A percentile compares a stretch with the other conserved stretches of the same genome.
Conservation (phyloP, 2,888 invertebrate species). For the Parnassius glacialis region DNA sequence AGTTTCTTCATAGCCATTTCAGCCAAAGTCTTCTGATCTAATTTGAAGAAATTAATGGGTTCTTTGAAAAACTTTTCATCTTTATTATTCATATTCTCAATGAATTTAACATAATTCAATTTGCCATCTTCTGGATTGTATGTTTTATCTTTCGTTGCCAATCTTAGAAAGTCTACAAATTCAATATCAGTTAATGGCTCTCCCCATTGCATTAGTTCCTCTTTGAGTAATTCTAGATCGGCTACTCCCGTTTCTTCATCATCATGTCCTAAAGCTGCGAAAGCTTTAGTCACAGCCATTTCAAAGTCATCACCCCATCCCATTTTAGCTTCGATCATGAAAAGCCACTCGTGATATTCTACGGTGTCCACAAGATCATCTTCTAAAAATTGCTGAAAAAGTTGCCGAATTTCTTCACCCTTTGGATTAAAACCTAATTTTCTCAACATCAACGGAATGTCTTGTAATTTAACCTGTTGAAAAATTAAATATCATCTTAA, state of each 20-base stretch:
- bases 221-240: slow-evolving; percentile 53
- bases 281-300: slow-evolving; percentile 54
- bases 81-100: slow-evolving; percentile 68
- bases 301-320: slow-evolving; percentile 69
- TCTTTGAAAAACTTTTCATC: slow-evolving; percentile 60
- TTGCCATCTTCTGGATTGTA: slow-evolving; percentile 51
- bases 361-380: slow-evolving; percentile 68
- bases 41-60: slow-evolving; percentile 69
- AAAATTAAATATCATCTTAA: slow-evolving; percentile 9
- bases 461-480: slow-evolving; percentile 52
- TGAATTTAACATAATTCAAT: slow-evolving; percentile 60
- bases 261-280: slow-evolving; percentile 62
- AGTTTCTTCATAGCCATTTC: slow-evolving; percentile 67
- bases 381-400: slow-evolving; percentile 59
- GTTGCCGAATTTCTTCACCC: slow-evolving; percentile 51
- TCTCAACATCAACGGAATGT: slow-evolving; percentile 62
- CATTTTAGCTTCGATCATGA: slow-evolving; percentile 73
- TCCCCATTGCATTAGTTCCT: slow-evolving; percentile 65
- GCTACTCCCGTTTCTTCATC: slow-evolving; percentile 57
- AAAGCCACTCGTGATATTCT: slow-evolving; percentile 63
- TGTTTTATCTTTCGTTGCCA: slow-evolving; percentile 62
- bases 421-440: slow-evolving; percentile 71
- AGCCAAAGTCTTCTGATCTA: slow-evolving; percentile 70
- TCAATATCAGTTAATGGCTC: slow-evolving; percentile 63
- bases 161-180: slow-evolving; percentile 58